phyloP scores from a whole-genome alignment of 2,888 invertebrate species.

The Drosophila robusta region DNA sequence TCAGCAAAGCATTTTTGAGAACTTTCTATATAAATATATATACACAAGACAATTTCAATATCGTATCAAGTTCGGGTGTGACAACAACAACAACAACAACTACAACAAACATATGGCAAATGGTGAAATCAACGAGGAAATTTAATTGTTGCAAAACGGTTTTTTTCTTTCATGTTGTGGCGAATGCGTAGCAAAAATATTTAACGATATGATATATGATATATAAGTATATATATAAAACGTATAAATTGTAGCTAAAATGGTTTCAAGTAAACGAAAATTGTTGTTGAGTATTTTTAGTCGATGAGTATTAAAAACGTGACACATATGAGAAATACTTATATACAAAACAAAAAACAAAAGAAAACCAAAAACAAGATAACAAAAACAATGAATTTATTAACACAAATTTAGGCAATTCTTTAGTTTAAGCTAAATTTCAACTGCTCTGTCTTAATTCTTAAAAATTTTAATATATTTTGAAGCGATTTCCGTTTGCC shows the following conservation, averaged over 20 bases:
- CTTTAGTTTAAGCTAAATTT: slow-evolving; percentile 4
- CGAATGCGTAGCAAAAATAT: slow-evolving; percentile 18
- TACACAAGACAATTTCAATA: slow-evolving; percentile 32
- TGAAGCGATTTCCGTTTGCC: slow-evolving; percentile 30
- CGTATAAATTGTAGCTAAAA: slow-evolving; percentile 78
- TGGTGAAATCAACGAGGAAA: slow-evolving; percentile 68
- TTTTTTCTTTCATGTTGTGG: slow-evolving; percentile 56
- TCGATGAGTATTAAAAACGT: slow-evolving; percentile 30
- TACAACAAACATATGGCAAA: slow-evolving; percentile 66
- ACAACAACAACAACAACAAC: slow-evolving; percentile 22
- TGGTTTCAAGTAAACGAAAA: slow-evolving; percentile 85
- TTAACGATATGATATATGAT: slow-evolving; percentile 30
- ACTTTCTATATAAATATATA: slow-evolving; percentile 31
- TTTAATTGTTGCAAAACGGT: slow-evolving; percentile 47
- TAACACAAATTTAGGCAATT: slow-evolving; percentile 8
- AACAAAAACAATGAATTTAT: slow-evolving; percentile 41
- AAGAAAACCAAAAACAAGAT: slow-evolving; percentile 10
- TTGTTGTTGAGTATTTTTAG: slow-evolving; percentile 85
- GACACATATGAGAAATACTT: slow-evolving; percentile 8
- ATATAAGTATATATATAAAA: slow-evolving; percentile 35
- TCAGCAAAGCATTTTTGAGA: slow-evolving; percentile 63
- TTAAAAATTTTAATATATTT: background rate
- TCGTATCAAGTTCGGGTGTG: slow-evolving; percentile 19
- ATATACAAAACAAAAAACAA: slow-evolving; percentile 21
- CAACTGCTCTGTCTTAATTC: background rate